These are phyloP conservation scores for Choloepus didactylus DNA, from an alignment of 2,797 vertebrate genomes.

Conservation along the genomic window DNA sequence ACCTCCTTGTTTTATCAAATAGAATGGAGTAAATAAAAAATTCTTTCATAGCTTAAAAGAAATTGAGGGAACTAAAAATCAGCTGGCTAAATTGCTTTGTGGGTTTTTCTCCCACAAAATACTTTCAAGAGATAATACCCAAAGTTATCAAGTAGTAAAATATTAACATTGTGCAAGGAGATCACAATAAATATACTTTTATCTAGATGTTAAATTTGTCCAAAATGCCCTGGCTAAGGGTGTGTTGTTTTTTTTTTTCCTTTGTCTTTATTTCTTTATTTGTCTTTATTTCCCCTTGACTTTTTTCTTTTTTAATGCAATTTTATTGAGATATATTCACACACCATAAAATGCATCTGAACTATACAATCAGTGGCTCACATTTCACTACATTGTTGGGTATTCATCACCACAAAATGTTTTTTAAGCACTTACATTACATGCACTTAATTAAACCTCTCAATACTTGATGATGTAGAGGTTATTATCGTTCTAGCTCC, in stretches of 20 bases:
- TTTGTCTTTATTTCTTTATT: too few relatives aligned
- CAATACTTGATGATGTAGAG: not conserved
- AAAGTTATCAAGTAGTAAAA: slow-evolving; percentile 38
- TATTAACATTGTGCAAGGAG: slow-evolving; percentile 42
- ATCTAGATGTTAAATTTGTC: slow-evolving; percentile 58
- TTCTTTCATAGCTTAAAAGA: not conserved
- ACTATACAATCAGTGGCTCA: too few relatives aligned
- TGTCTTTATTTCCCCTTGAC: too few relatives aligned
- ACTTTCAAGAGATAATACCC: not conserved
- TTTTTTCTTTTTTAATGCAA: too few relatives aligned
- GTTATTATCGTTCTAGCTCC: too few relatives aligned
- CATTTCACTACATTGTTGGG: too few relatives aligned
- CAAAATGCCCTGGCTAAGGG: not conserved
- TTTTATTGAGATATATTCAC: too few relatives aligned
- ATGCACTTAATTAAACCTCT: fast-evolving
- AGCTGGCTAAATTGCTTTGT: not conserved
- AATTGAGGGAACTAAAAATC: slow-evolving; percentile 40
- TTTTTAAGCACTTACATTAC: not conserved
- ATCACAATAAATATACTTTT: slow-evolving; percentile 44
- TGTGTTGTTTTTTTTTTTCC: too few relatives aligned
- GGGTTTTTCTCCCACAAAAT: not conserved
- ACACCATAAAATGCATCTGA: too few relatives aligned
- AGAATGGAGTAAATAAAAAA: not conserved
- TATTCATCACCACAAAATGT: too few relatives aligned
- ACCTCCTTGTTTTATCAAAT: not conserved